Conservation (phyloP, 2,113 vertebrate species). For the Ursus arctos region DNA sequence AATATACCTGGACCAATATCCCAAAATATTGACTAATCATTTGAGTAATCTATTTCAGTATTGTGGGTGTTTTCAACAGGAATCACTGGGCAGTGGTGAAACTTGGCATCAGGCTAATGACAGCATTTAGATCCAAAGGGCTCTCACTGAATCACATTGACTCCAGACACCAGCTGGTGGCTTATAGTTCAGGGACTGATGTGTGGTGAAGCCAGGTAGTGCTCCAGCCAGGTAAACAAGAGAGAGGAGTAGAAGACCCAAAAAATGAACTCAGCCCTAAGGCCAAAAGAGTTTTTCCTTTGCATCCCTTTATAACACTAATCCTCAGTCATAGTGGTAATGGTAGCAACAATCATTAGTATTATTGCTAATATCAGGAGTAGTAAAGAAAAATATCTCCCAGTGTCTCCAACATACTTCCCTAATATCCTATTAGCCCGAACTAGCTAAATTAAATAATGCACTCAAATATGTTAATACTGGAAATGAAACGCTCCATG, state of each 20-base stretch:
- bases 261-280: background rate
- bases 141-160: background rate
- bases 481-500: background rate
- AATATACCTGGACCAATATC: background rate
- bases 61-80: background rate
- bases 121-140: background rate
- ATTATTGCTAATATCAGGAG: background rate
- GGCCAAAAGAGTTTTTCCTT: background rate
- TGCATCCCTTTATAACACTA: background rate
- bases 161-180: background rate
- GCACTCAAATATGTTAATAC: background rate
- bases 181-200: background rate
- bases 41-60: background rate
- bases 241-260: background rate
- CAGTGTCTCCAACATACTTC: background rate
- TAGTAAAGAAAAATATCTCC: background rate
- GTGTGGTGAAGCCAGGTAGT: background rate
- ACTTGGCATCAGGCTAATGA: background rate
- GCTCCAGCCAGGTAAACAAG: background rate
- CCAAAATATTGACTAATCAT: background rate
- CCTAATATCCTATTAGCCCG: background rate
- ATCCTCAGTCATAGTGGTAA: background rate
- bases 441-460: constrained; percentile 34
- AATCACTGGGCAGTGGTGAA: background rate
- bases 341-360: background rate